Conservation (phyloP, 2,888 invertebrate species). For the Lymantria dispar region DNA sequence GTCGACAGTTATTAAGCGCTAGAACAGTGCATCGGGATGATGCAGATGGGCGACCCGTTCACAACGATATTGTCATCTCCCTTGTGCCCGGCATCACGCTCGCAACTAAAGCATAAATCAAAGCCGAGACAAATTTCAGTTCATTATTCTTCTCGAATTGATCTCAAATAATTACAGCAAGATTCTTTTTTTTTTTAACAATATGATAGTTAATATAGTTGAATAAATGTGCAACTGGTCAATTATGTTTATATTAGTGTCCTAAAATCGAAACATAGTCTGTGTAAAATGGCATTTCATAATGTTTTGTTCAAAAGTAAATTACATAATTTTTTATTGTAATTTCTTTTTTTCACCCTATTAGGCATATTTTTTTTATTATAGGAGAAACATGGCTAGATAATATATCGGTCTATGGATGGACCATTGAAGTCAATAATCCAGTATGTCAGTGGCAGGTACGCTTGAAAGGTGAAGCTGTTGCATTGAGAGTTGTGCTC, state of each 20-base stretch:
- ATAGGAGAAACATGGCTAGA: too few species aligned
- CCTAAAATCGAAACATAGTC: too few species aligned
- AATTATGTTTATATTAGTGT: not conserved
- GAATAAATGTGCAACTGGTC: not conserved
- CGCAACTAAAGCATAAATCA: constrained; percentile 56
- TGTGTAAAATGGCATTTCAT: too few species aligned
- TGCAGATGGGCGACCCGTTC: constrained; percentile 37
- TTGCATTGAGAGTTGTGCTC: too few species aligned
- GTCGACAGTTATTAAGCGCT: constrained; percentile 79
- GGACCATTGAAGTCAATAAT: too few species aligned
- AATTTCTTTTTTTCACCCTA: too few species aligned
- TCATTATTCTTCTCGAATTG: constrained; percentile 53
- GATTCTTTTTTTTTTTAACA: not conserved
- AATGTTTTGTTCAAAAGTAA: too few species aligned
- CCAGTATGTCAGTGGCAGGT: too few species aligned
- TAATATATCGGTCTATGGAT: too few species aligned
- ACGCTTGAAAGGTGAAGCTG: too few species aligned
- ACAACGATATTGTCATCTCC: constrained; percentile 55
- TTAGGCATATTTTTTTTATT: too few species aligned
- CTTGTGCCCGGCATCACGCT: constrained; percentile 50
- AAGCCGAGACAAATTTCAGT: constrained; percentile 55
- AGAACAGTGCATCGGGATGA: constrained; percentile 64
- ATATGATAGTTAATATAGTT: not conserved
- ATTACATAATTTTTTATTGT: too few species aligned
- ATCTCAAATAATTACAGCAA: constrained; percentile 10